Evolutionary conservation across 1,140 invertebrate genomes (phyloP), one percentile per base, ranked within the genome.

Genomic region (Stegodyphus dumicola): DNA sequence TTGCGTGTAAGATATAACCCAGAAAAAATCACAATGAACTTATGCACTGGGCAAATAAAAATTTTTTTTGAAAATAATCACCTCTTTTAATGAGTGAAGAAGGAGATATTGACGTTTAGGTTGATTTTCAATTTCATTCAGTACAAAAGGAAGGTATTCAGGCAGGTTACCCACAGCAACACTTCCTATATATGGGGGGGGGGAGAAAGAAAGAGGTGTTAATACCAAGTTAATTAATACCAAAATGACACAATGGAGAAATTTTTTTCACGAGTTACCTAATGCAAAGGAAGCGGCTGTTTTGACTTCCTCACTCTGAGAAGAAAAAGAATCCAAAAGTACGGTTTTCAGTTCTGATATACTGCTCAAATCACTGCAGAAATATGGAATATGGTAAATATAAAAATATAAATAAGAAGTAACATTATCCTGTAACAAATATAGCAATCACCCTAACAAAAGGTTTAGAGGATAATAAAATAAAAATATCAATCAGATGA

Each of bases 21-120:
- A 33, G 33, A 33, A 33, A 1, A 33, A 33, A 33, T 33, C 33
- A 33, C 33, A 33, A 33, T 33, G 33, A 33, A 33, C 33, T 33
- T 33, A 33, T 33, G 33, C 33, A 33, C 3, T 3, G 33, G 33
- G 1, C 33, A 33, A 33, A 33, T 33, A 3, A 33, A 33, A 33
- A 3, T 1, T 33, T 33, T 33, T 33, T 33, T 33, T 33, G n/a
- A 33, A 33, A 33, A 33, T 33, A 67, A 87, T 90, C 90, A 98
- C 96, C 93, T 99, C 98, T 93, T 99, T 99, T 4, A 99, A 91
- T 2, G 98, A 99, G 92, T 99, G 98, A 69, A 99, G 91, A 17
- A 99, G 92, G 49, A 99, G 92, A 91, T 99, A 99, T 90, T 99
- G 98, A 87, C 97, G 92, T 89, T 96, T 97, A 0, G 97, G 96